Evolutionary conservation across 2,113 vertebrate species (phyloP).

Genomic region (Chaetodon trifascialis): DNA sequence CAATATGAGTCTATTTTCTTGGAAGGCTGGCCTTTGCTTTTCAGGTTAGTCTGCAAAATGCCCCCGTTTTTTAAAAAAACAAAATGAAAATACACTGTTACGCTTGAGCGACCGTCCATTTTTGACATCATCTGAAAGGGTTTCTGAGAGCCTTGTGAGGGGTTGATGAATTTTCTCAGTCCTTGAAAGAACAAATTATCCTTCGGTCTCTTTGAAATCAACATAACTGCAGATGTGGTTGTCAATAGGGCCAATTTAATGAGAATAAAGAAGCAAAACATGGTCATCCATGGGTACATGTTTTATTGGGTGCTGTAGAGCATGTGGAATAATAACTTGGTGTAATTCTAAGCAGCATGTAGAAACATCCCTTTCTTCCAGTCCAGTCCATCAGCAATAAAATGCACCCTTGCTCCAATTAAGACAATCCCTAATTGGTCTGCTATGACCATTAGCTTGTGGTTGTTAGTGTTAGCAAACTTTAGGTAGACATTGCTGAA

Average conservation of each 20-base stretch:
- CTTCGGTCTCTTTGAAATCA: not conserved
- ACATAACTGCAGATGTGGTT: too few species aligned
- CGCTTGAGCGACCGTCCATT: not conserved
- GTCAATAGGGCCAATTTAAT: not conserved
- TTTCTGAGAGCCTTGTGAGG: not conserved
- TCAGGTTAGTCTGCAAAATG: not conserved
- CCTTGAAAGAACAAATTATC: not conserved
- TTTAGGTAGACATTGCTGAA: too few species aligned
- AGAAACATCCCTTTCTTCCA: not conserved
- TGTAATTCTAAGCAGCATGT: not conserved
- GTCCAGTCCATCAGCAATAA: not conserved
- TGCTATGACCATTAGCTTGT: not conserved
- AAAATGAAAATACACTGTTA: not conserved
- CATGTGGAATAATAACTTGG: not conserved
- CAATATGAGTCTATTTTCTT: not conserved
- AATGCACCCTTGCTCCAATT: not conserved
- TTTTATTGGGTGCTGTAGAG: not conserved
- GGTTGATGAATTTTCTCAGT: not conserved
- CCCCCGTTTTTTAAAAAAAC: not conserved
- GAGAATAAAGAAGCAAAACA: not conserved
- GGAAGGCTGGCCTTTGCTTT: not conserved
- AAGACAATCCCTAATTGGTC: too few species aligned
- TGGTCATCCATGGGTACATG: too few species aligned
- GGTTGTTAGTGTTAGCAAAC: too few species aligned
- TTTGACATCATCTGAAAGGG: not conserved